Percentiles rank a stretch among this genome's conserved stretches.
Conservation (phyloP, 2,888 invertebrate genomes). For the Cataglyphis albicans region DNA sequence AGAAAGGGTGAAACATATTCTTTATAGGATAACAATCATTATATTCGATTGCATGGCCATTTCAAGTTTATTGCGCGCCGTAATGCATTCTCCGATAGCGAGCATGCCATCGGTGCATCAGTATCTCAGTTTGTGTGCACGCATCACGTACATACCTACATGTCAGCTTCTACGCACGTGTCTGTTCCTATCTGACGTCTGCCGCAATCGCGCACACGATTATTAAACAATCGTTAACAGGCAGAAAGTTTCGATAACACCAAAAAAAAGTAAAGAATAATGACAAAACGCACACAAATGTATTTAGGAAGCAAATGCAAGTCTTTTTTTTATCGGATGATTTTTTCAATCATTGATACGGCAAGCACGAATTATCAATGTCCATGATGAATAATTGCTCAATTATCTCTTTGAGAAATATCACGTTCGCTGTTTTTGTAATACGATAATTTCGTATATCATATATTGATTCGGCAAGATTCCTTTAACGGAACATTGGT, state of each 20-base stretch:
- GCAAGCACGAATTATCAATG: background rate
- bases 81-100: slow-evolving; percentile 70
- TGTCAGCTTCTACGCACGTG: slow-evolving; percentile 27
- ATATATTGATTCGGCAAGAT: slow-evolving; percentile 21
- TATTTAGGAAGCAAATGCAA: background rate
- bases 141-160: slow-evolving; percentile 59
- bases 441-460: slow-evolving; percentile 19
- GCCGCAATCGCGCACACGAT: background rate
- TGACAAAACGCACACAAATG: background rate
- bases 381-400: background rate
- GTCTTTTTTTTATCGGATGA: background rate
- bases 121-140: slow-evolving; percentile 53
- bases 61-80: slow-evolving; percentile 63
- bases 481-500: slow-evolving; percentile 45
- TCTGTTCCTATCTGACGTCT: background rate
- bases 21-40: slow-evolving; percentile 56
- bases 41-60: slow-evolving; percentile 44
- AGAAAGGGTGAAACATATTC: slow-evolving; percentile 41
- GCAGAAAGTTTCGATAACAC: background rate
- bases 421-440: slow-evolving; percentile 2
- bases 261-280: background rate
- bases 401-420: slow-evolving; percentile 4
- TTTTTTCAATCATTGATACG: background rate
- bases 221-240: slow-evolving; percentile 16
- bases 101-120: slow-evolving; percentile 70